Evolutionary conservation across 2,113 vertebrate species (phyloP).

Genomic region (Gnathonemus longibarbis): DNA sequence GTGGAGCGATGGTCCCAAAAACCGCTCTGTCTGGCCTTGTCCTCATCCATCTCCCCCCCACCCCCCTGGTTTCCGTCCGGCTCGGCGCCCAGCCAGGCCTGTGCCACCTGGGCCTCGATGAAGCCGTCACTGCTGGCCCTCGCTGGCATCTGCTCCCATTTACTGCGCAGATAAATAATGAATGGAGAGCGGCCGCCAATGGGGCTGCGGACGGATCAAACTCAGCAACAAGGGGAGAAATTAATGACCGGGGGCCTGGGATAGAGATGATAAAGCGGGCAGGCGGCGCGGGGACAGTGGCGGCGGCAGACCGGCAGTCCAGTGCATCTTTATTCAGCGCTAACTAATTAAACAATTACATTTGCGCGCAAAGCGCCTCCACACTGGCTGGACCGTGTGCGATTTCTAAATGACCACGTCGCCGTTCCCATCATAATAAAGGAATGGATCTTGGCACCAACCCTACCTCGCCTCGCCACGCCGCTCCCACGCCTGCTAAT

Average conservation of each 20-base stretch:
- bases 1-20: slow-evolving; percentile 11
- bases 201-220: slow-evolving; percentile 34
- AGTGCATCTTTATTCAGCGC: slow-evolving; percentile 45
- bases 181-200: slow-evolving; percentile 34
- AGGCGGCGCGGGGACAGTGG: slow-evolving; percentile 8
- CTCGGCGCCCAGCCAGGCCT: slow-evolving; percentile 38
- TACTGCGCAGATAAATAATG: slow-evolving; percentile 51
- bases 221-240: slow-evolving; percentile 31
- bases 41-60: background rate
- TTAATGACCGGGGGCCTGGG: slow-evolving; percentile 49
- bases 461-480: slow-evolving; percentile 12
- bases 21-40: background rate
- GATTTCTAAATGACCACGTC: slow-evolving; percentile 45
- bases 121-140: slow-evolving; percentile 43
- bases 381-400: slow-evolving; percentile 16
- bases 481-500: slow-evolving; percentile 30
- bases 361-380: slow-evolving; percentile 19
- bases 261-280: slow-evolving; percentile 52
- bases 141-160: slow-evolving; percentile 49
- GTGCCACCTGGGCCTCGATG: slow-evolving; percentile 51
- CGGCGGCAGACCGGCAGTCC: slow-evolving; percentile 16
- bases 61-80: slow-evolving; percentile 8
- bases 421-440: slow-evolving; percentile 17
- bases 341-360: slow-evolving; percentile 53
- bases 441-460: slow-evolving; percentile 37